Evolutionary conservation across 1,140 invertebrate genomes (phyloP), one percentile per base, ranked within the genome.

Genomic region (Phortica variegata): DNA sequence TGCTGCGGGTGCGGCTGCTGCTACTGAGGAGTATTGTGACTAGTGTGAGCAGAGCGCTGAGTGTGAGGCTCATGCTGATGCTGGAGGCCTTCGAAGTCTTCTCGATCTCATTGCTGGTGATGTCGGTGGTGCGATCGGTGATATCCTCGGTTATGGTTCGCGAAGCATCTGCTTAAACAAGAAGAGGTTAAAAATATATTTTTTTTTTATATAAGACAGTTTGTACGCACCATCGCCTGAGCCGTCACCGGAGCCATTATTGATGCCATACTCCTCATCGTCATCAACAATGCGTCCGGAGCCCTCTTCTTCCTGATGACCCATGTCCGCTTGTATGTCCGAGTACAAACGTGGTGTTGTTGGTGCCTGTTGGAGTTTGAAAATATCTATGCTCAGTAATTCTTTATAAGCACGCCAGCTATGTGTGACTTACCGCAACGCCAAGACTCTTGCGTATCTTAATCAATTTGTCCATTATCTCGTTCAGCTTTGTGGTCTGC

Each of bases 251-350:
- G 73, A 75, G 13, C 57, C 58, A 47, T 72, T 57, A 8, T 60
- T 44, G 52, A 45, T 23, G 37, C 68, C 60, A 17, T 75, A 73
- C 29, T 75, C 70, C 52, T 75, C 71, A 38, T 74, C 71, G 12
- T 66, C 60, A 39, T 76, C 73, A 40, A 56, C 57, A 12, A 61
- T 56, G 31, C 56, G 58, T 17, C 52, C 49, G 4, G 50, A 47
- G n/a, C 63, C 61, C 2, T 59, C 73, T 6, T 62, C 73, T 17
- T 68, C 63, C 50, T 73, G 62, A 39, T 52, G 69, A n/a, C 73
- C 73, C 73, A 76, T 76, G 29, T 76, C 73, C 36, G 63, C 69
- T 51, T 76, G 73, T 33, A 76, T 70, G 29, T 76, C 73, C 12
- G 51, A 50, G 20, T 46, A 51, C 8, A 46, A 44, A 18, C 46